A percentile compares a stretch with the other conserved stretches of the same genome.
phyloP scores from a whole-genome alignment of 2,888 invertebrate species.

The Watsonalla binaria region DNA sequence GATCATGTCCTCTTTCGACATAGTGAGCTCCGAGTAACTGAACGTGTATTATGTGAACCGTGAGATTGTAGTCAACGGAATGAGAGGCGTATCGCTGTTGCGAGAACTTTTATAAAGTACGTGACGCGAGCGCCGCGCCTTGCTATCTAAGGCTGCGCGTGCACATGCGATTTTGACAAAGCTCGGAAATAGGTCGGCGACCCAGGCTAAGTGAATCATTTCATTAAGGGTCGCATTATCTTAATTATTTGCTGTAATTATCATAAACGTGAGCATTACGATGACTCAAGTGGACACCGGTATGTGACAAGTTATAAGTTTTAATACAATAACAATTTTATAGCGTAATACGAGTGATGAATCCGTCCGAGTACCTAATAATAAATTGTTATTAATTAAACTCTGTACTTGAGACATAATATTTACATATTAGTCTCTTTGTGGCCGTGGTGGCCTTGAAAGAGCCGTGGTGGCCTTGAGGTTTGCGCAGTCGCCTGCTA shows the following conservation, averaged over 20 bases:
- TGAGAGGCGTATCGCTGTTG: constrained; percentile 53
- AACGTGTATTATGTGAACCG: constrained; percentile 40
- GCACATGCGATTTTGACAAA: neutral
- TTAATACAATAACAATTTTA: neutral
- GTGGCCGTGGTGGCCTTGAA: too few species aligned
- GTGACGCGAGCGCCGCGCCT: constrained; percentile 36
- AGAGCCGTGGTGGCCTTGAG: too few species aligned
- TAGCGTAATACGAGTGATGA: too few species aligned
- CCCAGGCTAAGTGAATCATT: neutral
- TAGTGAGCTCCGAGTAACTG: constrained; percentile 18
- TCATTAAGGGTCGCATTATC: neutral
- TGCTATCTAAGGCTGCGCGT: constrained; percentile 15
- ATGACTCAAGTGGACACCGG: neutral
- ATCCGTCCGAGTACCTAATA: too few species aligned
- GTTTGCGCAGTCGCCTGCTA: too few species aligned
- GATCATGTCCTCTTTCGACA: constrained; percentile 66
- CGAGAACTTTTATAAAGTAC: constrained; percentile 64
- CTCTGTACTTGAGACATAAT: too few species aligned
- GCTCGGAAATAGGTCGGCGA: neutral
- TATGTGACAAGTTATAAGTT: neutral
- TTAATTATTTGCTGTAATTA: neutral
- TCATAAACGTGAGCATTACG: neutral
- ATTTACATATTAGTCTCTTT: too few species aligned
- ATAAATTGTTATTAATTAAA: too few species aligned
- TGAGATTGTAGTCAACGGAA: constrained; percentile 50